Percentiles rank a stretch among this genome's conserved stretches.
These are phyloP conservation scores for Elephantulus edwardii DNA, from an alignment of 2,113 vertebrate genomes.

Conservation along the genomic window DNA sequence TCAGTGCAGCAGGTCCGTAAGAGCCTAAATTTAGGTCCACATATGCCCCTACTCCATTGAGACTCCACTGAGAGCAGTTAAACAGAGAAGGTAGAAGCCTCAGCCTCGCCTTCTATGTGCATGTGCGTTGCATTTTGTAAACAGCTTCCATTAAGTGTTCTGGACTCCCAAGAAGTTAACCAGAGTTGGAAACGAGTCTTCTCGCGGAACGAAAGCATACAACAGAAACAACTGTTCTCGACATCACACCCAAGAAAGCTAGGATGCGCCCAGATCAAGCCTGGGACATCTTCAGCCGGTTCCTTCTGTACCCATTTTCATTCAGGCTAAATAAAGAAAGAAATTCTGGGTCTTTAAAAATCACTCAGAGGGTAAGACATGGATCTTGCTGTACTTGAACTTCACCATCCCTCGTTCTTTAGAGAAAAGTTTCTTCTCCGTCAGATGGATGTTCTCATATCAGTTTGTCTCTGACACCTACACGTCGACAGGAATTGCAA, in stretches of 20 bases:
- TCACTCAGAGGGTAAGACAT: not conserved
- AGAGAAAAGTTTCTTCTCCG: not conserved
- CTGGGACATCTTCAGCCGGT: not conserved
- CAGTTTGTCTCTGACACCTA: not conserved
- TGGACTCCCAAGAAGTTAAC: constrained; percentile 24
- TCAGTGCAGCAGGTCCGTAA: not conserved
- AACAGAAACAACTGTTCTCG: not conserved
- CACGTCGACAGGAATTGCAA: not conserved
- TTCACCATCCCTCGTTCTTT: not conserved
- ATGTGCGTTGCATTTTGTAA: not conserved
- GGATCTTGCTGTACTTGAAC: not conserved
- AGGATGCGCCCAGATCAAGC: not conserved
- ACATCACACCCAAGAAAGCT: not conserved
- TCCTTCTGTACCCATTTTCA: not conserved
- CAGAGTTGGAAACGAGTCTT: not conserved
- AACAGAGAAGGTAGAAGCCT: not conserved
- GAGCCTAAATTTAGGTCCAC: not conserved
- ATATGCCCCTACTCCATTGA: not conserved
- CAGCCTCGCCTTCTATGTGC: not conserved
- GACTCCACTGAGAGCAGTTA: not conserved
- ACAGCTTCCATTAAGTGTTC: not conserved
- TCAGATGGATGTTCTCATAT: not conserved
- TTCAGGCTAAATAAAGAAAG: not conserved
- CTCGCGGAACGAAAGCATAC: not conserved
- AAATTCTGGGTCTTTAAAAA: not conserved